Percentiles rank a stretch among this genome's conserved stretches.
These are phyloP conservation scores for Dasyurus viverrinus DNA, from an alignment of 2,113 vertebrate species.

Conservation along the genomic window DNA sequence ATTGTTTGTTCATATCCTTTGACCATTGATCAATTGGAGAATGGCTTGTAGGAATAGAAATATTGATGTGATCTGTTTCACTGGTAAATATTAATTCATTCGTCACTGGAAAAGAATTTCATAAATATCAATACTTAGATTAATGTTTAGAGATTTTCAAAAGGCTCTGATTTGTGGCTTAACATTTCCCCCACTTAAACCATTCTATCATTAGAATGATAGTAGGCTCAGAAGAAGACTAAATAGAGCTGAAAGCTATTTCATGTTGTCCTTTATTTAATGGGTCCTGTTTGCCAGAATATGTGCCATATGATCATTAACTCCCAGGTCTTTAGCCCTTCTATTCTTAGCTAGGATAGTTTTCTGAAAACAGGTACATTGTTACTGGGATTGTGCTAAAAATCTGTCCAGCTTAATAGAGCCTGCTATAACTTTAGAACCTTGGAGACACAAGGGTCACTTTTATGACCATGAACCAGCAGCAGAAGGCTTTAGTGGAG, in stretches of 20 bases:
- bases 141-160: not conserved
- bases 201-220: not conserved
- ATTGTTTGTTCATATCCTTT: too few species aligned
- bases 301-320: not conserved
- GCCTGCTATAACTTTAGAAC: not conserved
- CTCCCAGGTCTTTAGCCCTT: not conserved
- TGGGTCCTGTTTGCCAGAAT: not conserved
- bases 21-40: too few species aligned
- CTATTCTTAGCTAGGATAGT: not conserved
- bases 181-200: not conserved
- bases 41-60: not conserved
- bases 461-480: not conserved
- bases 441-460: not conserved
- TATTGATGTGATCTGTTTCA: not conserved
- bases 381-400: not conserved
- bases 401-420: not conserved
- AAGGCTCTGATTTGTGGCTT: not conserved
- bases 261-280: not conserved
- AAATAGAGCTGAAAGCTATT: not conserved
- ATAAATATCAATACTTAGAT: not conserved
- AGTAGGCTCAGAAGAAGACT: not conserved
- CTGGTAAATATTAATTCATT: not conserved
- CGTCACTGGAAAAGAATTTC: not conserved
- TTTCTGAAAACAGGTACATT: not conserved
- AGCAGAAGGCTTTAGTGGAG: not conserved